phyloP scores from a whole-genome alignment of 2,888 invertebrate genomes.

The Eupithecia inturbata region DNA sequence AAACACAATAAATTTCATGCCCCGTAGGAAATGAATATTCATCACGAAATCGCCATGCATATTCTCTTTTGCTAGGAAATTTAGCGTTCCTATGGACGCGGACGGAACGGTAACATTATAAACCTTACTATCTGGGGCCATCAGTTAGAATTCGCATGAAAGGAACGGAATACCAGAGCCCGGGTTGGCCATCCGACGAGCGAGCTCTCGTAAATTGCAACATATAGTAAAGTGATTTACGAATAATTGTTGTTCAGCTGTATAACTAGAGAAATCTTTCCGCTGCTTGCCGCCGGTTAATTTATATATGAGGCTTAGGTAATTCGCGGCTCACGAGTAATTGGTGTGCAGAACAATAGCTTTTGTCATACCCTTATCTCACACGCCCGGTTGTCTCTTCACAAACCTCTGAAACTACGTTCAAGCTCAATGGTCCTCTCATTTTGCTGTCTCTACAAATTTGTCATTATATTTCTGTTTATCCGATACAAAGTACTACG shows the following conservation, averaged over 20 bases:
- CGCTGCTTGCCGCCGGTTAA: conserved; percentile 83
- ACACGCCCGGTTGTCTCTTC: conserved; percentile 75
- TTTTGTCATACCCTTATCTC: conserved; percentile 83
- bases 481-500: conserved; percentile 18
- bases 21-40: conserved; percentile 85
- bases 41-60: conserved; percentile 85
- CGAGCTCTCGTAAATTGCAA: conserved; percentile 82
- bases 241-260: conserved; percentile 84
- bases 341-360: conserved; percentile 83
- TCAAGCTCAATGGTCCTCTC: conserved; percentile 66
- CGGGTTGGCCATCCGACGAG: conserved; percentile 66
- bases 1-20: conserved; percentile 85
- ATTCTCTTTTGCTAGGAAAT: conserved; percentile 81
- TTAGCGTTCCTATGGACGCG: conserved; percentile 69
- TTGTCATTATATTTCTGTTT: conserved; percentile 46
- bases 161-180: conserved; percentile 58
- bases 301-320: conserved; percentile 85
- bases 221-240: conserved; percentile 85
- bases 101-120: conserved; percentile 57
- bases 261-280: conserved; percentile 85
- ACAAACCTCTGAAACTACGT: conserved; percentile 57
- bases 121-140: conserved; percentile 64
- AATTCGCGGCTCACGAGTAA: conserved; percentile 83
- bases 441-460: conserved; percentile 65
- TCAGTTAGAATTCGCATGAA: conserved; percentile 69